phyloP scores from a whole-genome alignment of 2,888 invertebrate species.

The Dasypolia templi region DNA sequence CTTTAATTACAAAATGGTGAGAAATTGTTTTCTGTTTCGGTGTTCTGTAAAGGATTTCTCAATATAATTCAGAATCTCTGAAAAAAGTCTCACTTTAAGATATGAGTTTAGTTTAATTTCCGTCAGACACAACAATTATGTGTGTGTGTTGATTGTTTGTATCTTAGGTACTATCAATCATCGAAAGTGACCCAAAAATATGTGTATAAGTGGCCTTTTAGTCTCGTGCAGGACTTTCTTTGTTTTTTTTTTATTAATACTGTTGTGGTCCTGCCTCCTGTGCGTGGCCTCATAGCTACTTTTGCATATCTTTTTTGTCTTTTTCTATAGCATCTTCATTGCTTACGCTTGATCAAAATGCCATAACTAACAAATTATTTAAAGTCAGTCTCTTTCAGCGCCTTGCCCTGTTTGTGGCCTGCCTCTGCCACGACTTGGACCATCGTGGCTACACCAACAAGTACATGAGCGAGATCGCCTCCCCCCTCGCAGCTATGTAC shows the following conservation, averaged over 20 bases:
- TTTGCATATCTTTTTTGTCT: not conserved
- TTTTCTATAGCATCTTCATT: not conserved
- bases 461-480: slow-evolving; percentile 95
- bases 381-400: slow-evolving; percentile 87
- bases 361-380: not conserved
- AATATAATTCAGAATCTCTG: no score
- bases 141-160: not conserved
- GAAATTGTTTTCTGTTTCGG: slow-evolving; percentile 10
- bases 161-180: not conserved
- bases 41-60: not conserved
- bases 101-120: not conserved
- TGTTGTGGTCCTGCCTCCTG: not conserved
- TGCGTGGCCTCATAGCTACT: no score
- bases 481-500: slow-evolving; percentile 95
- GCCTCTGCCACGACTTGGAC: slow-evolving; percentile 96
- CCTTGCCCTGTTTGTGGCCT: slow-evolving; percentile 94
- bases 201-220: not conserved
- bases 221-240: not conserved
- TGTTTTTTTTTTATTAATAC: not conserved
- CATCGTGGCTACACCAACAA: slow-evolving; percentile 96
- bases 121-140: not conserved
- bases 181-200: not conserved
- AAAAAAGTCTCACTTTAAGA: not conserved
- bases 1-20: slow-evolving; percentile 79
- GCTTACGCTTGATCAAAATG: not conserved